Base-by-base conservation (phyloP, 2,113 vertebrate species). In the Hyperopisus bebe region DNA sequence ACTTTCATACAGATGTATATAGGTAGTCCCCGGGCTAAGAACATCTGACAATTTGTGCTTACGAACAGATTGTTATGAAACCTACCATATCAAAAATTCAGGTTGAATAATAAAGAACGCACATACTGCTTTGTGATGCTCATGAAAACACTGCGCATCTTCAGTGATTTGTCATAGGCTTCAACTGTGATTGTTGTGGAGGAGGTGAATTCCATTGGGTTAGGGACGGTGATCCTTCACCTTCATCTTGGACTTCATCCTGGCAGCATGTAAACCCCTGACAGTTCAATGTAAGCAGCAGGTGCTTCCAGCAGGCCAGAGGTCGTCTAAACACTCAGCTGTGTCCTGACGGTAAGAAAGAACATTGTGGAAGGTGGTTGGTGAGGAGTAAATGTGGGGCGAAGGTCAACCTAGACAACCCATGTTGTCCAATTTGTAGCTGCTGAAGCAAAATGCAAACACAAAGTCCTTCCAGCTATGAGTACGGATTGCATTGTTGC, bases 301-400 rank as follows among this genome's bases (percentile, higher is more conserved):
- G 91, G 91, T 89, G 31, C 48, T 85, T 91, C 82, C 39, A 50
- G 86, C 84, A 92, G 80, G 4, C 58, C 50, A 42, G 58, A 92
- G 31, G 47, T 92, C 89, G 62, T 86, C 83, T 93, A 89, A 91
- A 90, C 27, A 90, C 84, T 77, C 62, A 42, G 89, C 24, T 55
- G 42, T 53, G 27, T 53, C 89, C 27, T 44, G 84, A 80, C 39
- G 42, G 88, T 8, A n/a, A 80, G 13, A 2, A 77, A 10, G 55
- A 80, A 70, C 85, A 44, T 27, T 53, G n/a, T 19, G 27, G 50
- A 53, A 50, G 13, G 27, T 19, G 48, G 11, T 84, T 84, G 21
- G 8, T 42, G 17, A 47, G 82, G 44, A 48, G 21, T 77, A 77
- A 77, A 39, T 1, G 15, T 17, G 27, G 31, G 35, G 70, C 39